Percentiles rank a stretch among this genome's conserved stretches.
Evolutionary conservation across 2,113 vertebrate genomes (phyloP).

Genomic region (Aythya baeri): DNA sequence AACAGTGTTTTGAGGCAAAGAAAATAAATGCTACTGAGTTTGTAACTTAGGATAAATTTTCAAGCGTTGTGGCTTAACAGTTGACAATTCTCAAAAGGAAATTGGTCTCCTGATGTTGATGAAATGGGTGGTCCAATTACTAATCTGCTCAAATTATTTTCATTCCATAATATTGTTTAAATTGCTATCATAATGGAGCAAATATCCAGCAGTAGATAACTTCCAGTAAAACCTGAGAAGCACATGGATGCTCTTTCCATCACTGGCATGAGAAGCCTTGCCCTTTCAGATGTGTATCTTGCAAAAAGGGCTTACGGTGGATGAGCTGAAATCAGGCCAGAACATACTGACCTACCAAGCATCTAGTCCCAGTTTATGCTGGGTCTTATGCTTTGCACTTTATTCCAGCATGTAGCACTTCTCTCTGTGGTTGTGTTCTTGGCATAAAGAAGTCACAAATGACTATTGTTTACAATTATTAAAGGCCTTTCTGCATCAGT

Average conservation of each 20-base stretch:
- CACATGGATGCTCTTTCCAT: not conserved
- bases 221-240: not conserved
- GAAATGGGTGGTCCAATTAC: not conserved
- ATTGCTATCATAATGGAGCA: not conserved
- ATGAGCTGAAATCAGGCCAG: conserved; percentile 37
- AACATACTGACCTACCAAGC: not conserved
- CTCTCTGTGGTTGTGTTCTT: not conserved
- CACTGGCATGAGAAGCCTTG: not conserved
- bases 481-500: conserved; percentile 25
- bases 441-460: conserved; percentile 44
- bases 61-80: not conserved
- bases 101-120: not conserved
- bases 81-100: conserved; percentile 5
- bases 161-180: conserved; percentile 15
- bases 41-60: not conserved
- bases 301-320: not conserved
- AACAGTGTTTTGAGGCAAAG: not conserved
- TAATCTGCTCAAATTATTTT: not conserved
- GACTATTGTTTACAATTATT: conserved; percentile 45
- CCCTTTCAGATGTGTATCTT: conserved; percentile 3
- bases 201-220: not conserved
- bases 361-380: not conserved
- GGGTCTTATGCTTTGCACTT: not conserved
- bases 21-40: not conserved
- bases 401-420: conserved; percentile 7